Evolutionary conservation across 1,140 invertebrate genomes (phyloP), one percentile per base, ranked within the genome.

Genomic region (Eubasilissa regina): DNA sequence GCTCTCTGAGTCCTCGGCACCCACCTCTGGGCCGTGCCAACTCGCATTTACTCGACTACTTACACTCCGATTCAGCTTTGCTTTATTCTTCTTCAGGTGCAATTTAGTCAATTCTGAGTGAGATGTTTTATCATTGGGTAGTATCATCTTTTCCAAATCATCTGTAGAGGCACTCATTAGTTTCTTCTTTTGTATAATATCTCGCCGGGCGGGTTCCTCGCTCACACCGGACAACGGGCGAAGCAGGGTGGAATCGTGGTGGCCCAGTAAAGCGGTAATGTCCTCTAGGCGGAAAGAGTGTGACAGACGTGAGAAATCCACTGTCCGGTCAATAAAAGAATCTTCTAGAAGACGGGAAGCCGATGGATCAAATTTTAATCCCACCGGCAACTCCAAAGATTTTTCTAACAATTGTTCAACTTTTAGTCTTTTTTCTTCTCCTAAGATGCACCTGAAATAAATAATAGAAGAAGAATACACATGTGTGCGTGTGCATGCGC

Each of bases 1-100:
- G 17, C 93, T 93, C 84, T 97, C 95, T 0, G 93, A 94, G 84
- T 96, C 94, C 0, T 47, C 44, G 43, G 15, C 43, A 15, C 94
- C 10, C n/a, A 45, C 6, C 35, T 55, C 48, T 0, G 47, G 12
- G 15, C 21, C 25, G 13, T 21, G 53, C 35, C 12, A 15, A 13
- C 35, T 58, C 51, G 25, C 10, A 35, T 55, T 56, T 11, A 47
- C 73, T 56, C 62, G 19, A 43, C 10, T 9, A 21, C 3, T 12
- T 15, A 75, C 75, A 35, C 75, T 75, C 13, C 35, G 9, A 73
- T 19, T 35, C 25, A 35, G 58, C 74, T 78, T 12, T 19, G 64
- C 48, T 78, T 83, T 13, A 17, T n/a, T 82, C 79, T 80, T 72
- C 73, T 79, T 25, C 35, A 53, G 74, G 48, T 51, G 51, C 15